Conservation (phyloP, 2,797 vertebrate species). For the Pelodytes ibericus region DNA sequence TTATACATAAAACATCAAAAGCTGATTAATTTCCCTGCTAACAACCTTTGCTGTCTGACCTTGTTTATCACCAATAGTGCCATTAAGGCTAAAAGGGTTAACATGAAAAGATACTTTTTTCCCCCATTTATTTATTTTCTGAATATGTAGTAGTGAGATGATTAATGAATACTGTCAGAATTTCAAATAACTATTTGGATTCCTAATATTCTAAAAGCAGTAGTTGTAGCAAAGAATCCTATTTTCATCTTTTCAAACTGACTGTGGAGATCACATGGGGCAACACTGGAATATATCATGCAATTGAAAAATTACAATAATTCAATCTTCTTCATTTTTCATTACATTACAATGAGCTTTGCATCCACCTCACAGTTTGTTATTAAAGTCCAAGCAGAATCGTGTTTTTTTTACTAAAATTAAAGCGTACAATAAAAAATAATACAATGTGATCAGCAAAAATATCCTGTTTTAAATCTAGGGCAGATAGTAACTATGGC, state of each 20-base stretch:
- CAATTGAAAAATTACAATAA: background rate
- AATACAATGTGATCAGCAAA: background rate
- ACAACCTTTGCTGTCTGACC: background rate
- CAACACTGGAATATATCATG: background rate
- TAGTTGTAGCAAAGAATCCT: background rate
- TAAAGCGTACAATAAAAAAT: background rate
- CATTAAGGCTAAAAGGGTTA: background rate
- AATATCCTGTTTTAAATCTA: background rate
- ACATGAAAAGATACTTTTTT: background rate
- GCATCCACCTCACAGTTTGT: background rate
- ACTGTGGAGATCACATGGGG: background rate
- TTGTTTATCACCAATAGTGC: background rate
- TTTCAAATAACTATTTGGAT: background rate
- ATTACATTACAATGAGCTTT: background rate
- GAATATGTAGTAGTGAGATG: background rate
- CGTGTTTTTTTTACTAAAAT: background rate
- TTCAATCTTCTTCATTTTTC: background rate
- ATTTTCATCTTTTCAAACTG: background rate
- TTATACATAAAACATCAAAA: too few relatives aligned
- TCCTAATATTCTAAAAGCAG: background rate
- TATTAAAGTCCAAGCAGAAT: background rate
- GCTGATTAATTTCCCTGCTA: background rate
- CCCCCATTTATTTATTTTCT: background rate
- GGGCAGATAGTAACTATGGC: background rate
- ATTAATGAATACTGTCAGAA: background rate